Conservation (phyloP, 2,113 vertebrate species). For the Equus quagga region DNA sequence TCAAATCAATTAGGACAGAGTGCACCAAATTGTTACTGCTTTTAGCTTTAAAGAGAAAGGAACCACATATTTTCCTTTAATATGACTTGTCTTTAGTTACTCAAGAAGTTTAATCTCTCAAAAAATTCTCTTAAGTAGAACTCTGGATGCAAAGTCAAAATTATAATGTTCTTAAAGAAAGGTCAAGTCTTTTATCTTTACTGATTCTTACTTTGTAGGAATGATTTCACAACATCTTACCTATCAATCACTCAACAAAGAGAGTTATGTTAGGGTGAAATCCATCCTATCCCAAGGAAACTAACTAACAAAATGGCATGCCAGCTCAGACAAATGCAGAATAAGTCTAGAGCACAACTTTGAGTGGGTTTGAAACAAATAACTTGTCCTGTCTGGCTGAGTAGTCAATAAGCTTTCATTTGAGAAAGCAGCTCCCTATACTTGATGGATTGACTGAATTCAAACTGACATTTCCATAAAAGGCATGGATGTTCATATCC, state of each 20-base stretch:
- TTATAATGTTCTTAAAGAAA: not conserved
- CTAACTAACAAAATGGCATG: not conserved
- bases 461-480: not conserved
- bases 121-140: not conserved
- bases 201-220: not conserved
- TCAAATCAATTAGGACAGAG: conserved; percentile 29
- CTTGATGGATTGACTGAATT: not conserved
- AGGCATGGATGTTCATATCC: not conserved
- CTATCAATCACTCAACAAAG: not conserved
- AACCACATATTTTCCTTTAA: conserved; percentile 26
- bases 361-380: not conserved
- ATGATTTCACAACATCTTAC: not conserved
- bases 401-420: not conserved
- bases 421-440: not conserved
- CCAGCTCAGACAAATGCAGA: not conserved
- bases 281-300: not conserved
- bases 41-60: conserved; percentile 29
- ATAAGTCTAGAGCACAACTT: not conserved
- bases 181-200: not conserved
- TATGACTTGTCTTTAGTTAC: not conserved
- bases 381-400: not conserved
- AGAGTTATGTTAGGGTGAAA: not conserved
- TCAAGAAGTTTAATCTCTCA: conserved; percentile 9
- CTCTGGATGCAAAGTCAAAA: not conserved
- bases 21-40: not conserved